Evolutionary conservation across 2,113 vertebrate genomes (phyloP), one percentile per base, ranked within the genome.

Genomic region (Chionodraco myersi): DNA sequence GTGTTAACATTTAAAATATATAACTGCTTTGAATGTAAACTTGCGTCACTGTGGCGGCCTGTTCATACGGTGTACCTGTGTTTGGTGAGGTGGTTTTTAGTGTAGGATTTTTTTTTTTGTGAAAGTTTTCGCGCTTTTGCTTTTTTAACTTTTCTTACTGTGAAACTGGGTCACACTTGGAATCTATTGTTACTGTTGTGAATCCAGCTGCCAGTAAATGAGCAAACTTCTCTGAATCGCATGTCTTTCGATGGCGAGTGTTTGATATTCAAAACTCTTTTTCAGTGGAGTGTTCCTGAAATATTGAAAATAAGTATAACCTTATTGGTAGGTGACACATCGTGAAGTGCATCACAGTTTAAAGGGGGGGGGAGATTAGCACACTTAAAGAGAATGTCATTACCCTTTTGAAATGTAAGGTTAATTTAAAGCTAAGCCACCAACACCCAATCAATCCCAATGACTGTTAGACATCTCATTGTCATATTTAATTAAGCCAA

Each of bases 141-240:
- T 65, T 64, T 60, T 47, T 1, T 30, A 4, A n/a, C 10, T 41
- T 41, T 41, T 8, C 36, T 41, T 3, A 3, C 52, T 16, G 60
- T 70, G 53, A 72, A 89, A 83, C 61, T 87, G 82, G 69, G 82
- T 87, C 76, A 87, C 57, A 75, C 14, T 71, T 77, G 41, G 72
- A 82, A 70, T 72, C 23, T 62, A 75, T 73, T 79, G 56, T 65
- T 83, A 26, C 68, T 68, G n/a, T 34, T 73, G 54, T 73, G 54
- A 78, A 85, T 86, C 64, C 30, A 79, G 66, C 57, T 76, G 13
- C 70, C 11, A 26, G 44, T 67, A 53, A 72, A 70, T 61, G 47
- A 86, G 49, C 13, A 78, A 83, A 73, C 51, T 79, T 79, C 69
- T 80, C 14, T 30, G 51, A 56, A 67, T 66, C 36, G 45, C 14